phyloP scores from a whole-genome alignment of 2,113 vertebrate species.

The Poeciliopsis occidentalis region DNA sequence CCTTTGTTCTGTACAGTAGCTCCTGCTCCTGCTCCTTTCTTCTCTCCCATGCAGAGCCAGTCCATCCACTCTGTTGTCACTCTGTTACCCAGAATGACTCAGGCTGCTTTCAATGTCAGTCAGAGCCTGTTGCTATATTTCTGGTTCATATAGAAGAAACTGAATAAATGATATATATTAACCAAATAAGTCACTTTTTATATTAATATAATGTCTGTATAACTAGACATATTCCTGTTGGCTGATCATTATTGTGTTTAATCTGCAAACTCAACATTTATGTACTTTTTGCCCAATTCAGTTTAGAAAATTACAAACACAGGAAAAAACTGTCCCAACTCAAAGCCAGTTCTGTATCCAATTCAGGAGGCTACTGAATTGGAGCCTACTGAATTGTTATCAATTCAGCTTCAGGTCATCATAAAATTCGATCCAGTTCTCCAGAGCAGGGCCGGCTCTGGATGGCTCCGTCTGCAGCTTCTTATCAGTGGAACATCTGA shows the following conservation, averaged over 20 bases:
- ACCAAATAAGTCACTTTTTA: not conserved
- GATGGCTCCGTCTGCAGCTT: no score
- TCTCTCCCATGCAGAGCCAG: conserved; percentile 31
- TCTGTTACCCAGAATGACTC: conserved; percentile 35
- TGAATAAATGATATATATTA: not conserved
- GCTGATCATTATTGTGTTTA: not conserved
- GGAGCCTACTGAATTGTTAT: no score
- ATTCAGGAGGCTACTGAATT: not conserved
- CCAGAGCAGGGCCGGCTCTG: no score
- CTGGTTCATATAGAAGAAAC: not conserved
- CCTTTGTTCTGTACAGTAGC: conserved; percentile 71
- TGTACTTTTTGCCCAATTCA: not conserved
- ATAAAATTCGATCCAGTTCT: not conserved
- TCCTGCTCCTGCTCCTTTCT: conserved; percentile 9
- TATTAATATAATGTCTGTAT: not conserved
- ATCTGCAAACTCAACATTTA: not conserved
- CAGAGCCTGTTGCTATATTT: not conserved
- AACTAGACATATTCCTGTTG: no score
- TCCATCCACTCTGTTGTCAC: not conserved
- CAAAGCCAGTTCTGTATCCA: no score
- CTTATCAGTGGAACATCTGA: no score
- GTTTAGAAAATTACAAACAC: not conserved
- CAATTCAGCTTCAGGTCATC: not conserved
- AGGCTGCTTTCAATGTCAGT: conserved; percentile 17
- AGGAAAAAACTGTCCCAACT: not conserved